A percentile compares a stretch with the other conserved stretches of the same genome.
Evolutionary conservation across 1,140 invertebrate genomes (phyloP).

Genomic region (Trichogramma pretiosum): DNA sequence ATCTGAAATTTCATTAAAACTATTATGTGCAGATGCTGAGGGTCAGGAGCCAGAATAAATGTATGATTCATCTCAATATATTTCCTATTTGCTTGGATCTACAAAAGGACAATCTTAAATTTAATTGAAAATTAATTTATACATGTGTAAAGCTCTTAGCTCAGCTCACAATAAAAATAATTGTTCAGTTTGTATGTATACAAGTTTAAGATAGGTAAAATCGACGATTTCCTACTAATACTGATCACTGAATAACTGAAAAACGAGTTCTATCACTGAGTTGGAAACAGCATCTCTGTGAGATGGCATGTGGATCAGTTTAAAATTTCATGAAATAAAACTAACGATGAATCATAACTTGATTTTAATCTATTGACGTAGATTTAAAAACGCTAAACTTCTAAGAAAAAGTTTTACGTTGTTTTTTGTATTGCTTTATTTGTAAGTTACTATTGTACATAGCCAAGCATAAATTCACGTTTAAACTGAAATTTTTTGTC

Average conservation of each 20-base stretch:
- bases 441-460: constrained; percentile 15
- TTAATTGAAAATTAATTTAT: no score
- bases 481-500: background rate
- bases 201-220: constrained; percentile 1
- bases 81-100: background rate
- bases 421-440: constrained; percentile 17
- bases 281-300: background rate
- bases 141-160: constrained; percentile 6
- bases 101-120: constrained; percentile 14
- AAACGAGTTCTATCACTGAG: background rate
- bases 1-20: no score
- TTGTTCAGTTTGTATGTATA: no score
- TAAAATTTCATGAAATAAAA: constrained; percentile 1
- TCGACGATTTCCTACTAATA: constrained; percentile 7
- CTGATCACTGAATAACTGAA: no score
- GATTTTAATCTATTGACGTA: constrained; percentile 12
- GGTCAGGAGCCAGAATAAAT: constrained; percentile 35
- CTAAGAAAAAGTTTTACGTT: constrained; percentile 11
- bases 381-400: constrained; percentile 12
- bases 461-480: constrained; percentile 10
- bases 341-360: constrained; percentile 7
- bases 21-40: constrained; percentile 14
- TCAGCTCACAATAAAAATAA: background rate
- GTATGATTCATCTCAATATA: background rate
- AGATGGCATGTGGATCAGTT: background rate